phyloP scores from a whole-genome alignment of 1,140 invertebrate species.

The Maconellicoccus hirsutus region DNA sequence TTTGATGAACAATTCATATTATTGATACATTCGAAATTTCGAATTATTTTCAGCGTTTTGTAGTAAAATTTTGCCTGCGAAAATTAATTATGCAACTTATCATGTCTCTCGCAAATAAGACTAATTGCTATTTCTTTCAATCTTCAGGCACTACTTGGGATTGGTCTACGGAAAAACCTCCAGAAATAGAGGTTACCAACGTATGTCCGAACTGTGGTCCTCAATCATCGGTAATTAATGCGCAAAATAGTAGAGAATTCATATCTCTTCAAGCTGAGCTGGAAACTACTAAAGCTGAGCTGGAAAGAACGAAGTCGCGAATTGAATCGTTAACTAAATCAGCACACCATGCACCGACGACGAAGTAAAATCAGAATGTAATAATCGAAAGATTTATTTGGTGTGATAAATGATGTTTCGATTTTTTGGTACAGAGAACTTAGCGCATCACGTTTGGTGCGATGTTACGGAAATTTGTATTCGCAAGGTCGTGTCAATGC shows the following conservation, averaged over 20 bases:
- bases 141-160: slow-evolving; percentile 28
- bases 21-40: too few species aligned
- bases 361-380: slow-evolving; percentile 21
- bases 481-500: slow-evolving; percentile 70
- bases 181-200: slow-evolving; percentile 24
- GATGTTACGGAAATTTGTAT: slow-evolving; percentile 72
- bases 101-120: too few species aligned
- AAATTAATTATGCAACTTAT: too few species aligned
- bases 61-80: too few species aligned
- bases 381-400: too few species aligned
- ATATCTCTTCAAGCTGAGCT: slow-evolving; percentile 37
- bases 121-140: not conserved
- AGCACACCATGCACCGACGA: slow-evolving; percentile 18
- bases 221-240: slow-evolving; percentile 28
- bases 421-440: slow-evolving; percentile 38
- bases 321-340: slow-evolving; percentile 35
- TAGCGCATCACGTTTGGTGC: slow-evolving; percentile 44
- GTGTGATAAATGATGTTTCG: not conserved
- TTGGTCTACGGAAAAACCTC: slow-evolving; percentile 27
- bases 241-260: slow-evolving; percentile 30
- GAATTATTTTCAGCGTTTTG: too few species aligned
- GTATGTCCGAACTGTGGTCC: slow-evolving; percentile 31
- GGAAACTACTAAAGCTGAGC: slow-evolving; percentile 38
- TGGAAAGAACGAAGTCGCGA: slow-evolving; percentile 39
- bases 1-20: too few species aligned